Evolutionary conservation across 2,888 invertebrate species (phyloP).

Genomic region (Homarus gammarus): DNA sequence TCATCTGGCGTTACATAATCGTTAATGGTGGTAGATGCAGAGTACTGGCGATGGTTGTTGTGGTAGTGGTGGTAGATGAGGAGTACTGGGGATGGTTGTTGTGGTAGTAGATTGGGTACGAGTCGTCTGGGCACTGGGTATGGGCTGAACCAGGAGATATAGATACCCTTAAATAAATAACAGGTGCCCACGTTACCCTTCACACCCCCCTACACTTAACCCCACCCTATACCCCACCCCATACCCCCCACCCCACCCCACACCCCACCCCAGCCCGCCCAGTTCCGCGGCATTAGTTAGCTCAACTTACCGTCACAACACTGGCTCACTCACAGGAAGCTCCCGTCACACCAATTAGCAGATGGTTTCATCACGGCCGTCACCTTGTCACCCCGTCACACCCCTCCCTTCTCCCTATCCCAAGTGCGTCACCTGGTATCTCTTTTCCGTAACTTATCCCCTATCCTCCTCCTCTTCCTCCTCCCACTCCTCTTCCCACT

Average conservation of each 20-base stretch:
- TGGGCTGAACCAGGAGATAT: too few relatives aligned
- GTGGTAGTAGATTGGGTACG: too few relatives aligned
- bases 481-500: not conserved
- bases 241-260: too few relatives aligned
- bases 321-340: constrained; percentile 19
- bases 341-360: constrained; percentile 28
- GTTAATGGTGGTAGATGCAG: too few relatives aligned
- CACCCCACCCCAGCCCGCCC: not conserved
- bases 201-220: constrained; percentile 5
- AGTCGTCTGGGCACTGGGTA: too few relatives aligned
- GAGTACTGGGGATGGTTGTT: too few relatives aligned
- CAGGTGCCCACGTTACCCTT: not conserved
- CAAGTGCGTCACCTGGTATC: not conserved
- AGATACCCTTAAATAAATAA: constrained; percentile 2
- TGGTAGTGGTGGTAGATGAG: too few relatives aligned
- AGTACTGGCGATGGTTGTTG: too few relatives aligned
- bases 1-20: too few relatives aligned
- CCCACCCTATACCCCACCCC: too few relatives aligned
- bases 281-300: constrained; percentile 3
- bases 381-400: constrained; percentile 30
- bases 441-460: not conserved
- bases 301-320: not conserved
- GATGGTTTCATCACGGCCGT: constrained; percentile 24
- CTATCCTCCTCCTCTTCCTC: not conserved
- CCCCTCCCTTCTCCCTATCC: too few relatives aligned